Conservation (phyloP, 2,113 vertebrate species). For the Astur gentilis region DNA sequence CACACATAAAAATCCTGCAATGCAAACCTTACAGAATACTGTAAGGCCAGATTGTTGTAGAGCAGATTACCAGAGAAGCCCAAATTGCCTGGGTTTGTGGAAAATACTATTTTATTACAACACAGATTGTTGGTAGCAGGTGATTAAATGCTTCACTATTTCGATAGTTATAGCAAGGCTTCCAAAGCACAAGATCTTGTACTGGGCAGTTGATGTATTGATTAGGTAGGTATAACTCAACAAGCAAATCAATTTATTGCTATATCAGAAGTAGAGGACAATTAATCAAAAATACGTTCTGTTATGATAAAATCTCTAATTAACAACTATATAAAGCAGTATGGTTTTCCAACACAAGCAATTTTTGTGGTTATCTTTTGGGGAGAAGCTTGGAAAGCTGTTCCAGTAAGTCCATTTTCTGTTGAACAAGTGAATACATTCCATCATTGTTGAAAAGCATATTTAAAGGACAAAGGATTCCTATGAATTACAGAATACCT, state of each 20-base stretch:
- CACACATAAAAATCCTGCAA: neutral
- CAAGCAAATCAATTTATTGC: neutral
- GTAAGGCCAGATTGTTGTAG: too few species aligned
- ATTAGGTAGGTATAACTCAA: neutral
- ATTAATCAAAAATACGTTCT: neutral
- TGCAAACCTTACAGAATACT: neutral
- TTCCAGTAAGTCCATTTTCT: neutral
- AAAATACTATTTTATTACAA: neutral
- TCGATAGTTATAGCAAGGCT: neutral
- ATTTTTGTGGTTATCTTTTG: neutral
- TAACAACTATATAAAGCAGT: neutral
- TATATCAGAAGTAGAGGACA: neutral
- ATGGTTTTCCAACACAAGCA: neutral
- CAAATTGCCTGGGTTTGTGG: neutral
- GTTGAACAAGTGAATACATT: neutral
- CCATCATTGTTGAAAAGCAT: neutral
- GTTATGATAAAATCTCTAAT: neutral
- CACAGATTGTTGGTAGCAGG: neutral
- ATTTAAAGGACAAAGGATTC: neutral
- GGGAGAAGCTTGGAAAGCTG: neutral
- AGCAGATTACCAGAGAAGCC: neutral
- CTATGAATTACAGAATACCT: neutral
- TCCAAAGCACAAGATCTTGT: neutral
- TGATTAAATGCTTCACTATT: neutral
- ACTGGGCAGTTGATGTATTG: neutral